Conservation (phyloP, 2,888 invertebrate species). For the Drosophila mimica region DNA sequence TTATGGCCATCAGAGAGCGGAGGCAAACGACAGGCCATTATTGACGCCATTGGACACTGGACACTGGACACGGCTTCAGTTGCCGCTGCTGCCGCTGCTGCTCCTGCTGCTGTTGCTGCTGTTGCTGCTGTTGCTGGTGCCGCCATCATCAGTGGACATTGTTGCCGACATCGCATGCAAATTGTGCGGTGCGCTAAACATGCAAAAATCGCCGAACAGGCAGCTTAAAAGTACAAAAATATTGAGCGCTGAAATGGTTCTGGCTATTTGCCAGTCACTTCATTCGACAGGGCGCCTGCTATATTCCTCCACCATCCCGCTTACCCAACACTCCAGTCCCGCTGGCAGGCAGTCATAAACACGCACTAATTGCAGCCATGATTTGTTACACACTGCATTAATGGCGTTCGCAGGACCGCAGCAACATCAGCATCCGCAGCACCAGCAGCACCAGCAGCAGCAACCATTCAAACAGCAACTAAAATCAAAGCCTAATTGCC, state of each 20-base stretch:
- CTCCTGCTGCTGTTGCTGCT: conserved; percentile 23
- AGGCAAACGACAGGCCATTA: conserved; percentile 77
- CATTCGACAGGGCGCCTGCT: conserved; percentile 18
- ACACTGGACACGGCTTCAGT: conserved; percentile 19
- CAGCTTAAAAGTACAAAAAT: conserved; percentile 60
- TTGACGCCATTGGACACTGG: conserved; percentile 78
- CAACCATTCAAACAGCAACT: conserved; percentile 64
- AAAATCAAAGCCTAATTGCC: conserved; percentile 78
- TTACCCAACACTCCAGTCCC: background rate
- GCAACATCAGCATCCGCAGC: conserved; percentile 41
- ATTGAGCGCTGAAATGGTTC: conserved; percentile 71
- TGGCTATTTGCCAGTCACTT: conserved; percentile 36
- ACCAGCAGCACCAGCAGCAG: conserved; percentile 14
- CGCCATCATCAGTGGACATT: conserved; percentile 43
- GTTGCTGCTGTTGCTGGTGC: conserved; percentile 9
- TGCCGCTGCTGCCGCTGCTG: conserved; percentile 27
- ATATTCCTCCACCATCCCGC: background rate
- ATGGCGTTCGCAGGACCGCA: conserved; percentile 69
- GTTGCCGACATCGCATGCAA: conserved; percentile 68
- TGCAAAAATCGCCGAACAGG: conserved; percentile 52
- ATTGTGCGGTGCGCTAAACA: conserved; percentile 65
- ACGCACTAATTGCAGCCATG: conserved; percentile 82
- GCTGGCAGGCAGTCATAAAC: conserved; percentile 77
- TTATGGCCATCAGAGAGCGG: conserved; percentile 68
- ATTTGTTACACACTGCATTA: conserved; percentile 79